Evolutionary conservation across 92 coral and sea anemone species (phyloP).

Genomic region (Siderastrea radians): DNA sequence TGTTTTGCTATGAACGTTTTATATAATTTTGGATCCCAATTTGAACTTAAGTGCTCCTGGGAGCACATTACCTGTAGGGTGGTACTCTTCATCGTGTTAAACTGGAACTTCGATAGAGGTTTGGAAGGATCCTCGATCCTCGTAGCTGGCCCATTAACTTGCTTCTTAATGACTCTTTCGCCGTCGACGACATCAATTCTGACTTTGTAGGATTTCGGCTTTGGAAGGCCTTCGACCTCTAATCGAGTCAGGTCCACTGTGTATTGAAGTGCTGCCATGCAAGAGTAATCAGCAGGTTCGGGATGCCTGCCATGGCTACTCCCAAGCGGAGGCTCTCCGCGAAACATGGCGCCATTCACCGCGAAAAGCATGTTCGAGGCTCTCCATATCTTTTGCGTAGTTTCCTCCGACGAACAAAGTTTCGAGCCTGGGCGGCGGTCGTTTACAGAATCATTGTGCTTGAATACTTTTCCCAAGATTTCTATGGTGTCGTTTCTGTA

Average conservation of each 20-base stretch:
- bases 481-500: constrained; percentile 52
- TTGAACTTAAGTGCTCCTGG: not conserved
- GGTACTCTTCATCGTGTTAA: constrained; percentile 20
- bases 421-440: constrained; percentile 62
- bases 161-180: constrained; percentile 20
- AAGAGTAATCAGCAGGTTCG: constrained; percentile 35
- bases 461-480: constrained; percentile 40
- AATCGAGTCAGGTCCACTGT: constrained; percentile 31
- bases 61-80: constrained; percentile 10
- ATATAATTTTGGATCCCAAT: not conserved
- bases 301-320: not conserved
- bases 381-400: constrained; percentile 45
- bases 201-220: constrained; percentile 39
- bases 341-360: constrained; percentile 70
- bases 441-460: constrained; percentile 64
- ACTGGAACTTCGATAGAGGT: constrained; percentile 23
- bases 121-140: not conserved
- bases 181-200: constrained; percentile 34
- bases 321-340: constrained; percentile 53
- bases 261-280: constrained; percentile 33
- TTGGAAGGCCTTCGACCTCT: constrained; percentile 51
- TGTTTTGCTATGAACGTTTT: not conserved
- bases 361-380: constrained; percentile 40
- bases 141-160: constrained; percentile 27
- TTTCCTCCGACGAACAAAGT: constrained; percentile 36